Percentiles rank a stretch among this genome's conserved stretches.
Evolutionary conservation across 64 coral and sea anemone genomes (phyloP).

Genomic region (Stichodactyla mertensii): DNA sequence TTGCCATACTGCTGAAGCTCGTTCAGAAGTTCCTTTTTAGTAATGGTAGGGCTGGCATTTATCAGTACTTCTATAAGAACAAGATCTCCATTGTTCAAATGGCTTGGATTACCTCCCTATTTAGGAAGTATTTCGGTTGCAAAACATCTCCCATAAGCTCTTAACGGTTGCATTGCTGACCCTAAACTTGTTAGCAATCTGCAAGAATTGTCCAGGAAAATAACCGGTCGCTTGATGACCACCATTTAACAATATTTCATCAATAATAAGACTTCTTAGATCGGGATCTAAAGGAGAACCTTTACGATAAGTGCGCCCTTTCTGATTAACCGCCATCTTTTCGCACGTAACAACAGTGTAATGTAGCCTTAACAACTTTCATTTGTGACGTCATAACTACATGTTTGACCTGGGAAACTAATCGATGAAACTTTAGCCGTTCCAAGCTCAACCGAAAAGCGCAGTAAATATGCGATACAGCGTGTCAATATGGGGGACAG

Average conservation of each 20-base stretch:
- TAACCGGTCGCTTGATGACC: slow-evolving; percentile 29
- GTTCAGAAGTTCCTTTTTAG: slow-evolving; percentile 27
- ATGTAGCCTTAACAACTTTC: neutral
- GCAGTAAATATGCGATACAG: slow-evolving; percentile 25
- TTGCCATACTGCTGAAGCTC: slow-evolving; percentile 28
- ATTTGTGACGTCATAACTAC: neutral
- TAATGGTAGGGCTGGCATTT: slow-evolving; percentile 35
- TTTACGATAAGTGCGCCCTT: slow-evolving; percentile 12
- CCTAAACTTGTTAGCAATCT: slow-evolving; percentile 34
- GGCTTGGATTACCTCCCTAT: slow-evolving; percentile 46
- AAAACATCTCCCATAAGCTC: slow-evolving; percentile 45
- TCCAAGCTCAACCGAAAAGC: too few relatives aligned
- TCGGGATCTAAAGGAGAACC: slow-evolving; percentile 14
- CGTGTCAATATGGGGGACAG: slow-evolving; percentile 57
- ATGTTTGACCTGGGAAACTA: too few relatives aligned
- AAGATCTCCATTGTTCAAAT: slow-evolving; percentile 50
- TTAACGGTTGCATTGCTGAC: slow-evolving; percentile 15
- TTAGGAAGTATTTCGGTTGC: slow-evolving; percentile 6
- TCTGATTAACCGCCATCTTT: neutral
- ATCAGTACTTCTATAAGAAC: slow-evolving; percentile 41
- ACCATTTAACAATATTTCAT: slow-evolving; percentile 37
- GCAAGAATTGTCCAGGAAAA: slow-evolving; percentile 32
- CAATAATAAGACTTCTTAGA: slow-evolving; percentile 9
- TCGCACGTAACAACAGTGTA: neutral
- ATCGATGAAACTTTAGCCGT: too few relatives aligned